A percentile compares a stretch with the other conserved stretches of the same genome.
Evolutionary conservation across 2,797 vertebrate species (phyloP).

Genomic region (Ficedula albicollis): DNA sequence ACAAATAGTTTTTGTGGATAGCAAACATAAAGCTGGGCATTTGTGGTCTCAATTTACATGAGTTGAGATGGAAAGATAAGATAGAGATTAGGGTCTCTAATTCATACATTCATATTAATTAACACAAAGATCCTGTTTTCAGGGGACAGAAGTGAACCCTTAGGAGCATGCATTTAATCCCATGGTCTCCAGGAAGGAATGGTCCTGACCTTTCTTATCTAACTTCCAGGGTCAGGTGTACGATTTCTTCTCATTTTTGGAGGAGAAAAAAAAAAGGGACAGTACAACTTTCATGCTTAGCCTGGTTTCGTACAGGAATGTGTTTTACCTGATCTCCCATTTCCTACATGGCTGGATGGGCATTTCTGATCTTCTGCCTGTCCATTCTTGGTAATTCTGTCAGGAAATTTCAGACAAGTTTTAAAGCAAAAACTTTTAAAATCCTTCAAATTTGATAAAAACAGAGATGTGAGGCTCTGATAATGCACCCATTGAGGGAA

Average conservation of each 20-base stretch:
- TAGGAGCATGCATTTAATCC: background rate
- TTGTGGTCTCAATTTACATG: background rate
- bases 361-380: background rate
- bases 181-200: background rate
- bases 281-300: background rate
- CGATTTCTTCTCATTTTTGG: background rate
- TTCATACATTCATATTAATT: background rate
- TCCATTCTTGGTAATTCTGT: background rate
- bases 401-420: background rate
- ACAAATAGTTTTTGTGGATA: background rate
- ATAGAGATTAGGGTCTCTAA: background rate
- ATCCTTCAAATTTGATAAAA: background rate
- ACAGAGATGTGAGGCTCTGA: background rate
- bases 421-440: background rate
- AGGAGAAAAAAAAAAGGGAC: background rate
- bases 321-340: background rate
- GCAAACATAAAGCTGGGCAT: background rate
- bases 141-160: background rate
- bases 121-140: background rate
- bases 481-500: background rate
- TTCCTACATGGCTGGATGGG: accelerated
- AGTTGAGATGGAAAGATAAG: background rate
- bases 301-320: background rate
- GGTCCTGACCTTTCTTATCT: background rate
- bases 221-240: background rate